phyloP scores from a whole-genome alignment of 2,888 invertebrate species.

The Drosophila kambysellisi region DNA sequence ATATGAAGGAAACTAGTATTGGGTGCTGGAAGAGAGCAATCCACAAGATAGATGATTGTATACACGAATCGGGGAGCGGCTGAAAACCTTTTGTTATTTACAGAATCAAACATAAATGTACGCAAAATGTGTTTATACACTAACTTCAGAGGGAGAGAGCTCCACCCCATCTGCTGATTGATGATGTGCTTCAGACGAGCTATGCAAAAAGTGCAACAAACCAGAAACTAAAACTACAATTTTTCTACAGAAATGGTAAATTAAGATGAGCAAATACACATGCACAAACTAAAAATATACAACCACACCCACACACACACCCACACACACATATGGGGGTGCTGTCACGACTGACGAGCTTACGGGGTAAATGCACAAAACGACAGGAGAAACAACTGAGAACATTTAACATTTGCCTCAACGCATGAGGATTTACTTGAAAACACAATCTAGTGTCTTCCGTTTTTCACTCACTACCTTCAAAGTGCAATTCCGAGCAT shows the following conservation, averaged over 20 bases:
- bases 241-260: slow-evolving; percentile 51
- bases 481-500: slow-evolving; percentile 1
- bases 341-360: slow-evolving; percentile 13
- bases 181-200: slow-evolving; percentile 56
- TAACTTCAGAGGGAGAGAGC: neutral
- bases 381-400: slow-evolving; percentile 46
- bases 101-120: slow-evolving; percentile 40
- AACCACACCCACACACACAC: neutral
- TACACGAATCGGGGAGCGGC: slow-evolving; percentile 12
- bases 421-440: slow-evolving; percentile 9
- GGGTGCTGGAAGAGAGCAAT: slow-evolving; percentile 9
- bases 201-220: slow-evolving; percentile 55
- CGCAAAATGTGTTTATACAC: slow-evolving; percentile 14
- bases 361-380: slow-evolving; percentile 18
- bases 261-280: slow-evolving; percentile 30
- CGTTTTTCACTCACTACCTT: slow-evolving; percentile 3
- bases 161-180: slow-evolving; percentile 56
- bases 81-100: slow-evolving; percentile 16
- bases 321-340: neutral
- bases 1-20: neutral
- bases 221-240: slow-evolving; percentile 9
- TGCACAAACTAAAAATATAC: neutral
- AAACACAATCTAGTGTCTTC: neutral
- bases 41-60: slow-evolving; percentile 20
- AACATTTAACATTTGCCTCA: slow-evolving; percentile 62